Conservation (phyloP, 1,140 invertebrate species). For the Limonius californicus region DNA sequence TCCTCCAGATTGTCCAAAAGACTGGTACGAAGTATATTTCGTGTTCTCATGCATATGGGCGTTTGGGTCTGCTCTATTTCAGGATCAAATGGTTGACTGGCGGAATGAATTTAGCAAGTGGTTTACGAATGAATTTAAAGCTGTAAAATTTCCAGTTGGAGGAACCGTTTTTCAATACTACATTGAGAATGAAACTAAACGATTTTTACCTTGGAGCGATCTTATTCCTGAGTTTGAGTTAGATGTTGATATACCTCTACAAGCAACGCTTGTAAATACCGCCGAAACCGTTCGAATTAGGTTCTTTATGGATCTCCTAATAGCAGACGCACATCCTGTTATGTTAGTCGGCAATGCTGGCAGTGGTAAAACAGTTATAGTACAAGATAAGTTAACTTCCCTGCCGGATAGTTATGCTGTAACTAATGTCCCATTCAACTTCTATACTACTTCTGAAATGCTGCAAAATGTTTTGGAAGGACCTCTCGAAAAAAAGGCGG, state of each 20-base stretch:
- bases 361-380: conserved; percentile 81
- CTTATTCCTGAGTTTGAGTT: conserved; percentile 72
- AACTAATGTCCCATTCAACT: conserved; percentile 91
- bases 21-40: conserved; percentile 93
- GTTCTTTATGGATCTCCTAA: conserved; percentile 85
- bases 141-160: conserved; percentile 78
- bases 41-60: conserved; percentile 90
- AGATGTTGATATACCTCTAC: conserved; percentile 75
- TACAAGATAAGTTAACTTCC: conserved; percentile 75
- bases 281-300: conserved; percentile 84
- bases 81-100: conserved; percentile 86
- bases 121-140: conserved; percentile 87
- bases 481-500: conserved; percentile 92
- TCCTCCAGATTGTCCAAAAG: conserved; percentile 82
- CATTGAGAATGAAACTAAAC: conserved; percentile 80
- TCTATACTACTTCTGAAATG: conserved; percentile 94
- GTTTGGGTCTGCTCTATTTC: conserved; percentile 86
- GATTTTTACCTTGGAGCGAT: conserved; percentile 83
- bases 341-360: conserved; percentile 90
- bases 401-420: conserved; percentile 76
- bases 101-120: conserved; percentile 91
- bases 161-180: conserved; percentile 89
- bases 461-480: conserved; percentile 89
- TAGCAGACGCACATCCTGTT: conserved; percentile 75
- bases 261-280: conserved; percentile 81